Evolutionary conservation across 2,888 invertebrate species (phyloP), one percentile per base, ranked within the genome.

Genomic region (Ctenicera cuprea): DNA sequence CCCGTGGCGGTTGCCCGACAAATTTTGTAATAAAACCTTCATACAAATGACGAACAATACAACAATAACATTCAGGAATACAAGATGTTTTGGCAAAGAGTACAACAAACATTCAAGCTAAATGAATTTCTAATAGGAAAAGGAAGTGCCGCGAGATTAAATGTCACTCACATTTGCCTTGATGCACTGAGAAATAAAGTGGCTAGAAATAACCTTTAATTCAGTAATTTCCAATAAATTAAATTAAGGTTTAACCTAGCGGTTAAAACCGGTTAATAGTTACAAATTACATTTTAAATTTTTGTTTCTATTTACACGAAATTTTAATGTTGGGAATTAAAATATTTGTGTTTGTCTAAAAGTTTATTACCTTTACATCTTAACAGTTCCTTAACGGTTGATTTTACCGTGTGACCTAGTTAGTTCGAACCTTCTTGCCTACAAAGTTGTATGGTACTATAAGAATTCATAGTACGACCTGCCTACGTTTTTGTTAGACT

Each of bases 401-500:
- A 73, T 69, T 73, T 68, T 73, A 69, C 69, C 57, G 73, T 64
- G 73, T 57, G 68, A 59, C 73, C 73, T 64, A 73, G 69, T 73
- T 73, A 64, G 59, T 12, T 43, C 45, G 14, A 65, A 59, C 57
- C 38, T 45, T 45, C 62, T 45, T 45, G 45, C 1, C 30, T 45
- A 45, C 38, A 41, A 59, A 59, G 59, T 59, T 38, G 59, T 20
- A 57, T 59, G 37, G 37, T 33, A 33, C 37, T 20, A 59, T 37
- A 26, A 57, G 57, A 16, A 41, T 59, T 59, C 20, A 14, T 59
- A 38, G 59, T 38, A 59, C 26, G 26, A 59, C 38, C 59, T 38
- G 18, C 38, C 38, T 20, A 59, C 59, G 38, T 59, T 3, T 59
- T 30, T 54, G 26, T 30, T 20, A 52, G 11, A 20, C 12, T 20